Conservation (phyloP, 2,797 vertebrate genomes). For the Balearica regulorum region DNA sequence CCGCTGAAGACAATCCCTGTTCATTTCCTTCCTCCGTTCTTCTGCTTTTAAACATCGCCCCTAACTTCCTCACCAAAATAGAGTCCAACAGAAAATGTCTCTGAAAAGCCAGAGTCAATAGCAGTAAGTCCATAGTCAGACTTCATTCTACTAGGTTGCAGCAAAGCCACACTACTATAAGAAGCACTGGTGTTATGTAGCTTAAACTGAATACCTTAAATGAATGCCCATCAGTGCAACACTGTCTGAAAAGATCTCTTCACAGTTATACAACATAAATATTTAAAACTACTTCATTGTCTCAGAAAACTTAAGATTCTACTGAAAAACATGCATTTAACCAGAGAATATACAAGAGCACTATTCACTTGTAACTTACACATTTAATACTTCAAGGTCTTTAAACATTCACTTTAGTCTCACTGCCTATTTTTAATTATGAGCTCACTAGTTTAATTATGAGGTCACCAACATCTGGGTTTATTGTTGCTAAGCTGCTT, state of each 20-base stretch:
- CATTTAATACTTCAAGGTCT: not conserved
- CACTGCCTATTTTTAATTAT: not conserved
- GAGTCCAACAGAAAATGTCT: not conserved
- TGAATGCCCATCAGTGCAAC: not conserved
- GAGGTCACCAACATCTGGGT: not conserved
- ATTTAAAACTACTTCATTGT: not conserved
- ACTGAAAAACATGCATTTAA: not conserved
- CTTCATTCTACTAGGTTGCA: not conserved
- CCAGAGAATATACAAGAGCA: not conserved
- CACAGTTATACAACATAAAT: not conserved
- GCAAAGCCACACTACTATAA: not conserved
- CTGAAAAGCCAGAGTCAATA: not conserved
- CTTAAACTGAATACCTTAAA: not conserved
- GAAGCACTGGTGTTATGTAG: not conserved
- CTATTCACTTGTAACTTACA: not conserved
- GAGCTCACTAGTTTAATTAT: not conserved
- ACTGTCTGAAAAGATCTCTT: not conserved
- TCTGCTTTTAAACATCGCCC: not conserved
- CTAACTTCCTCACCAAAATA: not conserved
- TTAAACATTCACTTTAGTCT: not conserved
- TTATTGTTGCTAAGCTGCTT: not conserved
- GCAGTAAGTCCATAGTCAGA: not conserved
- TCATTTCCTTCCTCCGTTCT: not conserved
- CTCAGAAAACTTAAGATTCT: not conserved
- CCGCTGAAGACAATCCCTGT: not conserved